Conservation (phyloP, 2,797 vertebrate species). For the Gambusia yucatana region DNA sequence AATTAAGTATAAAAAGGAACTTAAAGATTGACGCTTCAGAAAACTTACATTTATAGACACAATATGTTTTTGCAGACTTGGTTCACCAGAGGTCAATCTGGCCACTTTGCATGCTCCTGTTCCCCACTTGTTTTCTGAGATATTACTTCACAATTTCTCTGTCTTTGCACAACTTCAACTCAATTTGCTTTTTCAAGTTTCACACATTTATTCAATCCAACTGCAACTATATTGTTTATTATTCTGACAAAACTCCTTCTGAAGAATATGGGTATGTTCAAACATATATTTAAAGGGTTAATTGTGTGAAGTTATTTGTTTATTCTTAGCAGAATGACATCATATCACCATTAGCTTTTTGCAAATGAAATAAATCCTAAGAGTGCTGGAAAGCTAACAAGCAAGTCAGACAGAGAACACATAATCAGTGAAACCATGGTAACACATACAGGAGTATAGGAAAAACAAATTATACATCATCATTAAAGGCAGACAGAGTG, state of each 20-base stretch:
- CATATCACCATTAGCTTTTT: neutral
- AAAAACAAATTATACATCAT: neutral
- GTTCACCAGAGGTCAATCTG: slow-evolving; percentile 72
- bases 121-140: slow-evolving; percentile 52
- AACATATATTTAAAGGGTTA: neutral
- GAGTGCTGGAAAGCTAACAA: neutral
- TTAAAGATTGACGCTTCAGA: slow-evolving; percentile 37
- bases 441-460: neutral
- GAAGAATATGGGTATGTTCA: neutral
- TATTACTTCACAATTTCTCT: slow-evolving; percentile 52
- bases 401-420: neutral
- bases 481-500: neutral
- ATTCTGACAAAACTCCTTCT: neutral
- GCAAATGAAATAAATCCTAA: neutral
- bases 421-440: neutral
- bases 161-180: slow-evolving; percentile 57
- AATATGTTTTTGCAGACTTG: slow-evolving; percentile 77
- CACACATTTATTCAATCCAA: slow-evolving; percentile 30
- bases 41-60: slow-evolving; percentile 39
- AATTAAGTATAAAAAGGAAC: slow-evolving; percentile 9
- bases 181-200: slow-evolving; percentile 59
- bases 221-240: neutral
- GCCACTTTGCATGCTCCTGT: slow-evolving; percentile 76
- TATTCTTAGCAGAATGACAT: neutral
- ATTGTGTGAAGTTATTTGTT: neutral